Conservation (phyloP, 1,140 invertebrate genomes). For the Lucilia sericata region DNA sequence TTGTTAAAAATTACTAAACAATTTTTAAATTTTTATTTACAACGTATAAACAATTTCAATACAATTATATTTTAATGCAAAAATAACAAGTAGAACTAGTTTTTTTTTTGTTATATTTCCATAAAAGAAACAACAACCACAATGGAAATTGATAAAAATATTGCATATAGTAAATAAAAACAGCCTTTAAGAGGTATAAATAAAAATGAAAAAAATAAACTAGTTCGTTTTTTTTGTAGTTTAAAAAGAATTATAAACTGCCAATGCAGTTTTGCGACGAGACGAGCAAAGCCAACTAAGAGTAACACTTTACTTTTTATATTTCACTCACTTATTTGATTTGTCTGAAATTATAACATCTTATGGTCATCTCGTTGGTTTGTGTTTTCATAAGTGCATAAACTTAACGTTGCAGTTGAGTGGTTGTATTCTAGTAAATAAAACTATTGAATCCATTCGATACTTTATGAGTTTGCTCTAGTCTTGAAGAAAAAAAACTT, state of each 20-base stretch:
- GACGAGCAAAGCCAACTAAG: no score
- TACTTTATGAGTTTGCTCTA: no score
- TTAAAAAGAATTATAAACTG: background rate
- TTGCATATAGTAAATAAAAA: background rate
- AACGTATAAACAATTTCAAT: background rate
- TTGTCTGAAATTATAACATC: conserved; percentile 26
- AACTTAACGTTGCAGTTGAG: background rate
- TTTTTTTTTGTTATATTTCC: background rate
- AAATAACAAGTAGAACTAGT: background rate
- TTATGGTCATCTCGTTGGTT: conserved; percentile 22
- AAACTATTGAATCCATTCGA: no score
- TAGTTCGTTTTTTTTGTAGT: background rate
- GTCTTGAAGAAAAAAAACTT: no score
- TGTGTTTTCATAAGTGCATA: background rate
- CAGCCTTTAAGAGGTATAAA: background rate
- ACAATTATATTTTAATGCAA: background rate
- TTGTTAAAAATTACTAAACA: background rate
- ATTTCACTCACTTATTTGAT: background rate
- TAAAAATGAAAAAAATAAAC: background rate
- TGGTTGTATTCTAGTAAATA: background rate
- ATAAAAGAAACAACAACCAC: background rate
- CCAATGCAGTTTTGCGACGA: no score
- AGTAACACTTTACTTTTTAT: background rate
- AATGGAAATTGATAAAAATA: background rate
- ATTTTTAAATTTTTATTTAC: background rate